Conservation (phyloP, 2,888 invertebrate genomes). For the Bombylius major region DNA sequence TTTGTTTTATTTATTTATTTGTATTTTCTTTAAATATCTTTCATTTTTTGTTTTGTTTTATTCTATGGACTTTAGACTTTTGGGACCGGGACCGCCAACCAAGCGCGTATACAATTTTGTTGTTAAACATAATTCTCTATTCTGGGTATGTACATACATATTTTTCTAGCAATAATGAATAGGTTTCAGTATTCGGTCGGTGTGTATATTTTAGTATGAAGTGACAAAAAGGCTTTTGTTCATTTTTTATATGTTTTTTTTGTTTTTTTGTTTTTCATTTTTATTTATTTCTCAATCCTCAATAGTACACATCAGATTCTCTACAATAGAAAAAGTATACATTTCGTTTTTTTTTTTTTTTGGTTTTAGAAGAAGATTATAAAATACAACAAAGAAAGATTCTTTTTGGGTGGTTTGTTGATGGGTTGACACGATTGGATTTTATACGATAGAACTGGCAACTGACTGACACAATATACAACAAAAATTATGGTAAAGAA, state of each 20-base stretch:
- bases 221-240: slow-evolving; percentile 6
- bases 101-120: neutral
- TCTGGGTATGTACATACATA: neutral
- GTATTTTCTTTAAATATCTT: neutral
- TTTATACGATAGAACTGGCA: neutral
- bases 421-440: too few species aligned
- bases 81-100: neutral
- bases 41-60: neutral
- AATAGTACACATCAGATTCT: too few species aligned
- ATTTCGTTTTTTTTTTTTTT: neutral
- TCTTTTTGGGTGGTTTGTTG: neutral
- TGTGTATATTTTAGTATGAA: neutral
- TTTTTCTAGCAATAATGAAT: neutral
- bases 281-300: too few species aligned
- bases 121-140: neutral
- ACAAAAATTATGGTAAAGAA: neutral
- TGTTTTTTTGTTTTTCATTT: neutral
- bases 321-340: too few species aligned
- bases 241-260: neutral
- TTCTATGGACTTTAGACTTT: neutral
- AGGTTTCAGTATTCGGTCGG: neutral
- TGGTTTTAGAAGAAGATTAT: neutral
- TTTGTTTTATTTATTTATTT: neutral
- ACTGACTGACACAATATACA: neutral
- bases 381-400: neutral